Percentiles rank a stretch among this genome's conserved stretches.
Conservation (phyloP, 2,113 vertebrate species). For the Psettodes erumei region DNA sequence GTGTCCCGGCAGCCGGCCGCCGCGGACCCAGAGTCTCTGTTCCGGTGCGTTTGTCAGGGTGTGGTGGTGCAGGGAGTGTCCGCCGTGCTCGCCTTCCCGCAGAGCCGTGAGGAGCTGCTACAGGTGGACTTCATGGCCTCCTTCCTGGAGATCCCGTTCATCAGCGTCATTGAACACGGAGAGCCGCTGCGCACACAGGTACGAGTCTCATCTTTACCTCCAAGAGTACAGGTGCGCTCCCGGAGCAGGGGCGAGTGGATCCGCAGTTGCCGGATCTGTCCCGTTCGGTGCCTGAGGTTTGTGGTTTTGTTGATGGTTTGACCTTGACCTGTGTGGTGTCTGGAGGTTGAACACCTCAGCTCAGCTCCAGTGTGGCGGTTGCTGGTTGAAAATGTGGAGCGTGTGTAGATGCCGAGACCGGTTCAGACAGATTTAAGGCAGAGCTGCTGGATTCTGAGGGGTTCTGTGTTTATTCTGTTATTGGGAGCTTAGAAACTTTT, state of each 20-base stretch:
- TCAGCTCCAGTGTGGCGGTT: too few species aligned
- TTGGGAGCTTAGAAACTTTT: neutral
- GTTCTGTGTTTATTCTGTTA: neutral
- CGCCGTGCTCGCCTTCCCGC: conserved; percentile 89
- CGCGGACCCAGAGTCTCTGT: conserved; percentile 87
- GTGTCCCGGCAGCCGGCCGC: conserved; percentile 69
- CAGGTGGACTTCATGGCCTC: conserved; percentile 90
- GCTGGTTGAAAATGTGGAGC: too few species aligned
- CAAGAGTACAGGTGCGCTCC: neutral
- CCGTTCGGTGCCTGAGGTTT: neutral
- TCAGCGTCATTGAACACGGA: conserved; percentile 87
- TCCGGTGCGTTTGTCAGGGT: conserved; percentile 85
- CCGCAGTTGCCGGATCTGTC: neutral
- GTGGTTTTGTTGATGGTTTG: conserved; percentile 48
- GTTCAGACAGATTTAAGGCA: neutral
- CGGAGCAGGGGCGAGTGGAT: neutral
- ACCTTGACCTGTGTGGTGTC: conserved; percentile 58
- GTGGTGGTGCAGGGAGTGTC: conserved; percentile 86
- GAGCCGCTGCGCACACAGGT: conserved; percentile 87
- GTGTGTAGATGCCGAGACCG: neutral
- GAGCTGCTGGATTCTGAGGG: neutral
- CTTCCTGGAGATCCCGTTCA: conserved; percentile 87
- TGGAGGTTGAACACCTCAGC: too few species aligned
- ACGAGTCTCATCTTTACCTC: conserved; percentile 10
- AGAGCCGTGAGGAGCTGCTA: conserved; percentile 87